Base-by-base conservation (phyloP, 37 sponge, comb jelly and placozoan genomes). In the Halichondria panicea region DNA sequence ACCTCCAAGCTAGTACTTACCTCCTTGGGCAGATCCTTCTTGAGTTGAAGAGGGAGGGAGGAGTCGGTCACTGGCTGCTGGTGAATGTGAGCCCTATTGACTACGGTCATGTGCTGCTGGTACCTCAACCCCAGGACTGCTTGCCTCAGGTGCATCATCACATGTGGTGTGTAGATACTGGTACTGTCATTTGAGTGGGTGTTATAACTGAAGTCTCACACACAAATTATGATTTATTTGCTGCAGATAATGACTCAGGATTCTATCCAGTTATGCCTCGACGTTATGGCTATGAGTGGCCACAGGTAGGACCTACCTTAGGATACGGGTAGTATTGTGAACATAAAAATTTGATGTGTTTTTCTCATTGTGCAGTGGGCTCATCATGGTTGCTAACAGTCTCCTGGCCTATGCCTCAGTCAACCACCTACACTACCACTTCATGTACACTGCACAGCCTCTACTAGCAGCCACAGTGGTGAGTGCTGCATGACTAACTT, bases 401-500 rank as follows among this genome's bases (percentile, higher is more conserved):
- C 61, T 88, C 21, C 76, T 84, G 78, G 90, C 86, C 35, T 80
- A 82, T 88, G 93, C 93, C 12, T 87, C 89, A 53, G 93, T 92
- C 68, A 92, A 92, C 55, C 93, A 92, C 57, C 78, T 92, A 4
- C 93, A 92, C 74, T 92, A 78, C 50, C 93, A 92, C 63, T 83
- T 79, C 30, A 42, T 88, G 44, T 76, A 81, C 48, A 27, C 84
- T 12, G 45, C 48, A 4, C 59, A 88, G 32, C 74, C 78, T 32
- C 36, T 75, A 24, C 66, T 81, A 5, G 73, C 78, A 24, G 56
- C 66, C 53, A 80, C 21, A 61, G 43, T 84, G 72, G 93, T 92
- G 30, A 39, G 58, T 70, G 15, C 9, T 9, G 13, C 13, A 48
- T 9, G 9, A 48, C 9, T 9, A 48, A 18, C 13, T 48, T 18